A percentile compares a stretch with the other conserved stretches of the same genome.
Evolutionary conservation across 1,140 invertebrate genomes (phyloP).

Genomic region (Proales similis): DNA sequence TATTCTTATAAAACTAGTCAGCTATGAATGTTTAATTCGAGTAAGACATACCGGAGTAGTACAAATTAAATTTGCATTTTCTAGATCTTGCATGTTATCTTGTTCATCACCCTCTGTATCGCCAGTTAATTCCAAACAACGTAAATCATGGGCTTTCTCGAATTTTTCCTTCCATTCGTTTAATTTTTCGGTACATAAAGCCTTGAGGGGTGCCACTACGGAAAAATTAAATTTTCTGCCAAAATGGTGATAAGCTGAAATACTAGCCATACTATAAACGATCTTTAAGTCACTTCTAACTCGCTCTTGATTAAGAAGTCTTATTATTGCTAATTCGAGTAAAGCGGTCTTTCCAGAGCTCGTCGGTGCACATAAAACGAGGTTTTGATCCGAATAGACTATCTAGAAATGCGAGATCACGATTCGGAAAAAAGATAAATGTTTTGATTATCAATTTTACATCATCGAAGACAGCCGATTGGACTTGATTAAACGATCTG

Average conservation of each 20-base stretch:
- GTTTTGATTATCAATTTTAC: no score
- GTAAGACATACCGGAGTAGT: conserved; percentile 62
- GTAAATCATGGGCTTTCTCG: conserved; percentile 56
- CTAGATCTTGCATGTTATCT: conserved; percentile 57
- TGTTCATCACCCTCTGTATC: conserved; percentile 63
- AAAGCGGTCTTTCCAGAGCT: conserved; percentile 73
- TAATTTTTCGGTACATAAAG: conserved; percentile 65
- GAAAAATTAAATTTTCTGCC: conserved; percentile 39
- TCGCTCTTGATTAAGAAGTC: conserved; percentile 55
- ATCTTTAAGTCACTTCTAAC: conserved; percentile 58
- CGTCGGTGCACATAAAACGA: conserved; percentile 69
- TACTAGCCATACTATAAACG: conserved; percentile 59
- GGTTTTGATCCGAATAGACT: conserved; percentile 60
- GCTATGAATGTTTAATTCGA: background rate
- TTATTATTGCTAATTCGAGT: conserved; percentile 70
- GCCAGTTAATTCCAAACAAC: conserved; percentile 66
- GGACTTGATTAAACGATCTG: conserved; percentile 65
- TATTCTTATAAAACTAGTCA: background rate
- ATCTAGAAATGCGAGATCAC: no score
- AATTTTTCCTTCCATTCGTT: conserved; percentile 68
- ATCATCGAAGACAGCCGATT: conserved; percentile 64
- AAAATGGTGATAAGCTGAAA: background rate
- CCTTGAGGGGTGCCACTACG: conserved; percentile 72
- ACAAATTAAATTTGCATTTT: conserved; percentile 60
- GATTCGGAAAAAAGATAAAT: no score